Conservation (phyloP, 2,113 vertebrate species). For the Stegostoma tigrinum region DNA sequence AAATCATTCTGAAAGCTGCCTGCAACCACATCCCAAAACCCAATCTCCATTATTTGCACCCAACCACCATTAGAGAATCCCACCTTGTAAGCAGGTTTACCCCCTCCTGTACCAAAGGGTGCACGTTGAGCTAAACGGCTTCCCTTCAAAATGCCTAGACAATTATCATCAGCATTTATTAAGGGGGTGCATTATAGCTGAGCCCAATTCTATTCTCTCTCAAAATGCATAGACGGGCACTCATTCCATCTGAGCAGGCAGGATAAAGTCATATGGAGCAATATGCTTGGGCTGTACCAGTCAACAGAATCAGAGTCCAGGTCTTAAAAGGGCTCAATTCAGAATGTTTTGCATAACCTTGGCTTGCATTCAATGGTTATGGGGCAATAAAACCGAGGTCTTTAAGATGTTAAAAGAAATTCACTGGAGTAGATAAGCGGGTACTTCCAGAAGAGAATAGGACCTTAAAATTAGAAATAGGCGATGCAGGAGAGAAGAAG, state of each 20-base stretch:
- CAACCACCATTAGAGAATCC: not conserved
- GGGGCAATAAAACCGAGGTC: not conserved
- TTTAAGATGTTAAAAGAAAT: not conserved
- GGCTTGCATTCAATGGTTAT: not conserved
- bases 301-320: not conserved
- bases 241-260: not conserved
- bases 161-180: not conserved
- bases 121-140: not conserved
- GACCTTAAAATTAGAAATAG: not conserved
- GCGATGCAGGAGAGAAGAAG: not conserved
- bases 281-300: not conserved
- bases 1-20: slow-evolving; percentile 1
- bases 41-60: not conserved
- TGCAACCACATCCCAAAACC: not conserved
- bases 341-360: not conserved
- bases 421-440: not conserved
- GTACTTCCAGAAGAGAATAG: not conserved
- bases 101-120: not conserved
- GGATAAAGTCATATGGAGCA: not conserved
- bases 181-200: not conserved
- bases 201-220: not conserved
- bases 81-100: not conserved
- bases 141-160: not conserved
- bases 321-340: not conserved
- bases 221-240: not conserved